Percentiles rank a stretch among this genome's conserved stretches.
Evolutionary conservation across 2,888 invertebrate genomes (phyloP).

Genomic region (Temnothorax ravouxi): DNA sequence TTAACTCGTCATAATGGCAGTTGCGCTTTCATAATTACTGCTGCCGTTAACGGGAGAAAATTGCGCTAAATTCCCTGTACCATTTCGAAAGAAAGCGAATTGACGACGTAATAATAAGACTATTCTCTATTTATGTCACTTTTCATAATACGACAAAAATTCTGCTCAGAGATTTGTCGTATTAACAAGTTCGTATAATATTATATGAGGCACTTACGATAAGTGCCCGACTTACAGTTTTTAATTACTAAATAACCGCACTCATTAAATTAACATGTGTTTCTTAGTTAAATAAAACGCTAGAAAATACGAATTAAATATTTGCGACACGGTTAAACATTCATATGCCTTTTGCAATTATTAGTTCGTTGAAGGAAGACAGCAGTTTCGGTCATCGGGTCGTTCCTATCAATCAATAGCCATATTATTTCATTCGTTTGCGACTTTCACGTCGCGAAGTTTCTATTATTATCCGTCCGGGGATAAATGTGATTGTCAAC

Average conservation of each 20-base stretch:
- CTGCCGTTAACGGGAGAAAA: slow-evolving; percentile 45
- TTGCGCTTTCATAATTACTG: slow-evolving; percentile 53
- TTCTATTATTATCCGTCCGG: background rate
- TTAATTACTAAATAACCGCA: background rate
- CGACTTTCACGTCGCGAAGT: background rate
- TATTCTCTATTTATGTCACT: background rate
- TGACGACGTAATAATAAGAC: background rate
- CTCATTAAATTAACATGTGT: background rate
- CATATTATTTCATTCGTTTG: slow-evolving; percentile 26
- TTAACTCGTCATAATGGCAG: slow-evolving; percentile 16
- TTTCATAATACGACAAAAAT: background rate
- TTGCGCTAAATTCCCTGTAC: slow-evolving; percentile 27
- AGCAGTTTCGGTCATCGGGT: too few relatives aligned
- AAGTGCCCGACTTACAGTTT: background rate
- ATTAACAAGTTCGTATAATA: background rate
- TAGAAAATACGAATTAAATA: slow-evolving; percentile 17
- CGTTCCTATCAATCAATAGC: background rate
- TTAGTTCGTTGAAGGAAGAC: too few relatives aligned
- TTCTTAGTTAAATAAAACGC: background rate
- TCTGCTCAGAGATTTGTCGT: background rate
- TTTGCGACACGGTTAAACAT: background rate
- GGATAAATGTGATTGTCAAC: slow-evolving; percentile 18
- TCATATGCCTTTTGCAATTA: background rate
- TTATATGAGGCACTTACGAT: background rate
- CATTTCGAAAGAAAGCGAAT: background rate